Percentiles rank a stretch among this genome's conserved stretches.
Evolutionary conservation across 2,888 invertebrate genomes (phyloP).

Genomic region (Drosophila melanosoma): DNA sequence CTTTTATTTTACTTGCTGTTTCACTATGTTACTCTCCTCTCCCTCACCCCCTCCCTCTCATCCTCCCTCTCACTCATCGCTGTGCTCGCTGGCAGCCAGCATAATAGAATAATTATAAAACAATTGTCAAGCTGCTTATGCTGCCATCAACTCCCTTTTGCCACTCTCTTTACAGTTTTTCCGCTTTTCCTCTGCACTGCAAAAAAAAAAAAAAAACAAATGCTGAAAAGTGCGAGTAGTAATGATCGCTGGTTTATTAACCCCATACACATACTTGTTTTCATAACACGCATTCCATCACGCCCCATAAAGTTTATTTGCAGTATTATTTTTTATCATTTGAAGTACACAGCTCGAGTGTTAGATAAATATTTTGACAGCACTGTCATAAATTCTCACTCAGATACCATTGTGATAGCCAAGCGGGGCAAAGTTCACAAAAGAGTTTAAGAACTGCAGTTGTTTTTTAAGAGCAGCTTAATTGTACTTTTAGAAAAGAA

Average conservation of each 20-base stretch:
- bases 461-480: constrained; percentile 1
- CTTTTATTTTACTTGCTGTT: constrained; percentile 56
- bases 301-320: constrained; percentile 65
- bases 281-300: constrained; percentile 27
- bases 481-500: constrained; percentile 8
- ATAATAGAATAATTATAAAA: constrained; percentile 74
- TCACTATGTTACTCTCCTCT: constrained; percentile 14
- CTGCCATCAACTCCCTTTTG: constrained; percentile 17
- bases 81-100: constrained; percentile 14
- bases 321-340: constrained; percentile 62
- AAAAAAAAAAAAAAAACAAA: constrained; percentile 27
- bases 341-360: constrained; percentile 63
- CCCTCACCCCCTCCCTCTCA: not conserved
- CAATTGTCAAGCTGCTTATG: constrained; percentile 66
- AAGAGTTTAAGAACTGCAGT: constrained; percentile 15
- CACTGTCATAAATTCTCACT: constrained; percentile 62
- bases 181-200: not conserved
- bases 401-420: constrained; percentile 32
- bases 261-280: constrained; percentile 29
- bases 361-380: constrained; percentile 78
- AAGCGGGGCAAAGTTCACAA: constrained; percentile 11
- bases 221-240: constrained; percentile 26
- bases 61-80: not conserved
- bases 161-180: constrained; percentile 8
- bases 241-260: constrained; percentile 44